A percentile compares a stretch with the other conserved stretches of the same genome.
phyloP scores from a whole-genome alignment of 2,888 invertebrate genomes.

The Hirtodrosophila confusa region DNA sequence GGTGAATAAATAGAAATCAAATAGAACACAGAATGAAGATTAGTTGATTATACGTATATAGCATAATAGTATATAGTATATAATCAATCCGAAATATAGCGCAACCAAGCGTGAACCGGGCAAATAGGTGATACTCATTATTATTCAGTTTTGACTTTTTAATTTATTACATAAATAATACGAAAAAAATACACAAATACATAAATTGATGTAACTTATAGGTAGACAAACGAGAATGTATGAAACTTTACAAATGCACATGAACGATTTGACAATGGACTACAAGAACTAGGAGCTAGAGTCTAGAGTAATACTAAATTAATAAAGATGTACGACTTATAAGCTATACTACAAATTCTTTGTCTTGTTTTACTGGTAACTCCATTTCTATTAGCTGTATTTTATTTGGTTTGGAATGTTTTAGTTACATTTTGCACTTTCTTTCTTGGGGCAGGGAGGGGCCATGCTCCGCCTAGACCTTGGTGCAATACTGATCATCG shows the following conservation, averaged over 20 bases:
- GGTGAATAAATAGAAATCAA: background rate
- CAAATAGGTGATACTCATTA: conserved; percentile 24
- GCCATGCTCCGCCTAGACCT: conserved; percentile 56
- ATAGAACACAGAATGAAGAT: background rate
- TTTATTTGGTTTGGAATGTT: conserved; percentile 58
- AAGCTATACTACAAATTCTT: background rate
- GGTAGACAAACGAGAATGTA: conserved; percentile 11
- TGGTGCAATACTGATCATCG: conserved; percentile 77
- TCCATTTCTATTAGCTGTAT: background rate
- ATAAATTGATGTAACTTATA: conserved; percentile 8
- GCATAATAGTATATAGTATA: no score
- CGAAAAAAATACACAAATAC: conserved; percentile 4
- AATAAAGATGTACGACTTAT: background rate
- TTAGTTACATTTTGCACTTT: conserved; percentile 22
- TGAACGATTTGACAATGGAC: conserved; percentile 17
- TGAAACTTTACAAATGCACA: conserved; percentile 49
- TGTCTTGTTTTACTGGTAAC: conserved; percentile 9
- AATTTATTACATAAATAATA: conserved; percentile 31
- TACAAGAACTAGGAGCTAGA: background rate
- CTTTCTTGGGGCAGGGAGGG: no score
- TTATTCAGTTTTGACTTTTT: background rate
- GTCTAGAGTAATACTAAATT: conserved; percentile 9
- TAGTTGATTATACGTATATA: no score
- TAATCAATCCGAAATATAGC: background rate
- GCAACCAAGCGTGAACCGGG: conserved; percentile 35